Evolutionary conservation across 2,888 invertebrate species (phyloP).

Genomic region (Leucoma salicis): DNA sequence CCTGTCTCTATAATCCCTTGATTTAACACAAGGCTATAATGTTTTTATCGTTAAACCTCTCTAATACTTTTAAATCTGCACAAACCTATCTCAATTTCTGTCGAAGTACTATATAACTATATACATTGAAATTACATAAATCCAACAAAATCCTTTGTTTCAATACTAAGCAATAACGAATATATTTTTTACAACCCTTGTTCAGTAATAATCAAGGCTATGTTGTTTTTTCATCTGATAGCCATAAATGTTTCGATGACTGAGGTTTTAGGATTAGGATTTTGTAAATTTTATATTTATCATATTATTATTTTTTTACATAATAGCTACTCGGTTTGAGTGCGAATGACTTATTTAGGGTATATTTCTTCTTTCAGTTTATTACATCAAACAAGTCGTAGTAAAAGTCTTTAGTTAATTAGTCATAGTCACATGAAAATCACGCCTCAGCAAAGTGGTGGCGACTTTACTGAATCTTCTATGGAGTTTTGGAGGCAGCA

Average conservation of each 20-base stretch:
- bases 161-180: constrained; percentile 28
- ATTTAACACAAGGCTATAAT: no score
- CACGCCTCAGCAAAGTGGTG: no score
- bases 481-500: no score
- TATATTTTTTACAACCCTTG: constrained; percentile 32
- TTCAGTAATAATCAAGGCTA: constrained; percentile 18
- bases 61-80: constrained; percentile 15
- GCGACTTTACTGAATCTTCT: no score
- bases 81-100: constrained; percentile 23
- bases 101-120: constrained; percentile 7
- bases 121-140: constrained; percentile 28
- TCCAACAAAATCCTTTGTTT: constrained; percentile 32
- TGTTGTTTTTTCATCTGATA: constrained; percentile 21
- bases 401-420: no score
- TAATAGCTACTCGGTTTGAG: no score
- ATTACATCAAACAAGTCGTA: no score
- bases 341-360: no score
- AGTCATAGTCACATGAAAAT: no score
- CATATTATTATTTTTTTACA: no score
- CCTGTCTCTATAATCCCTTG: no score
- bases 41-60: not conserved
- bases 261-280: constrained; percentile 16
- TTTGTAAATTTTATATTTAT: not conserved
- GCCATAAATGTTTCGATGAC: constrained; percentile 29
- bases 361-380: no score